Base-by-base conservation (phyloP, 2,888 invertebrate genomes). In the Tortrix viridana region DNA sequence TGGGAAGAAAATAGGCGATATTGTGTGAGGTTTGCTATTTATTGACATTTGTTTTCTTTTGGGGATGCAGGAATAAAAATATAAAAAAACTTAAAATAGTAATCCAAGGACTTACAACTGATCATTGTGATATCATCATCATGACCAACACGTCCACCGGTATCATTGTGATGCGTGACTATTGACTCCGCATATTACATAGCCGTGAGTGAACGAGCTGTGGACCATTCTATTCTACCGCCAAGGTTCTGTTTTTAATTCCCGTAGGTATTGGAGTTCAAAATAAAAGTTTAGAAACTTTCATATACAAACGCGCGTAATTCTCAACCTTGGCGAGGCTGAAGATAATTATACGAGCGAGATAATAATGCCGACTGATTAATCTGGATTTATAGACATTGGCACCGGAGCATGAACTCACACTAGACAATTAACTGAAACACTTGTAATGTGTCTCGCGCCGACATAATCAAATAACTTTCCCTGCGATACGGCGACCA, bases 331-430 rank as follows among this genome's bases (percentile, higher is more conserved):
- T 82, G 81, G 65, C 69, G 73, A 70, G 74, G 68, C 66, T 72
- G 74, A 63, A 71, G 73, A 71, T 73, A 71, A 69, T 65, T 66
- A 69, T 66, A 69, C 71, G 73, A 67, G 67, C 70, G 74, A 74
- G 72, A 79, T 75, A 74, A 79, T 74, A 75, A 71, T 71, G 70
- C 66, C 76, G 75, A 73, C 79, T 77, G 80, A 82, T 86, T 85
- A 85, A 84, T 83, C 79, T 74, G 74, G 79, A 85, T 87, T 85
- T 86, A 86, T 84, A 80, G 80, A 76, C 77, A 88, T 88, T 88
- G 85, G 85, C 86, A 85, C 78, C 77, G 71, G 75, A 74, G 75
- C 74, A 75, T n/a, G 72, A 82, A 79, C 79, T 80, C 76, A 65
- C 56, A 63, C 68, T 68, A 76, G 74, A 81, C 81, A 82, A 83